phyloP scores from a whole-genome alignment of 1,140 invertebrate genomes.

The Brachionus angularis region DNA sequence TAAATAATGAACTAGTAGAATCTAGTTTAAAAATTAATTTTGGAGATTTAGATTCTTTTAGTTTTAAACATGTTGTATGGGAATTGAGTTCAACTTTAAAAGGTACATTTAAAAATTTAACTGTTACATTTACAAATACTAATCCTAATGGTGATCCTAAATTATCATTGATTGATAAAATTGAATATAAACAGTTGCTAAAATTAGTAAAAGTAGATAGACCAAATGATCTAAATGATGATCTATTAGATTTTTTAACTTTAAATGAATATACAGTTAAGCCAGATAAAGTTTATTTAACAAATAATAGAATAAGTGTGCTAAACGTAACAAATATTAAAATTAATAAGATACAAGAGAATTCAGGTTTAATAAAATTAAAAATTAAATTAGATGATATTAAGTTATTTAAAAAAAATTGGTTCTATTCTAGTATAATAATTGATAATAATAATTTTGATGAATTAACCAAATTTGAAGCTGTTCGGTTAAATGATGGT shows the following conservation, averaged over 20 bases:
- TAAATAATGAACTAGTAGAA: conserved; percentile 44
- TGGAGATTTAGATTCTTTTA: conserved; percentile 46
- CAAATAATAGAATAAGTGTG: conserved; percentile 2
- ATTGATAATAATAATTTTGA: not conserved
- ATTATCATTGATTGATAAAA: conserved; percentile 47
- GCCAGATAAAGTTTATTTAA: conserved; percentile 47
- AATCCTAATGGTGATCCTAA: conserved; percentile 48
- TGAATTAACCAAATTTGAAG: not conserved
- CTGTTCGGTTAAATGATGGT: conserved; percentile 7
- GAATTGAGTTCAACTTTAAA: conserved; percentile 46
- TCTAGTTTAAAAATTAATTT: conserved; percentile 47
- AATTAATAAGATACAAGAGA: not conserved
- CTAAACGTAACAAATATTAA: conserved; percentile 43
- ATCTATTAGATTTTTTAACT: conserved; percentile 47
- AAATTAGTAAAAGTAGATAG: conserved; percentile 46
- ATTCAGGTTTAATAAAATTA: not conserved
- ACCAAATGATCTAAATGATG: conserved; percentile 44
- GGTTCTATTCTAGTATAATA: not conserved
- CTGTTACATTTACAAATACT: conserved; percentile 48
- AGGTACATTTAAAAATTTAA: conserved; percentile 47
- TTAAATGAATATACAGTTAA: conserved; percentile 45
- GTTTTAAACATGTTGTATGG: conserved; percentile 47
- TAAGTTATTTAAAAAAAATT: not conserved
- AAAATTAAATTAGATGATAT: not conserved
- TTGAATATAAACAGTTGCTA: conserved; percentile 47